phyloP scores from a whole-genome alignment of 1,140 invertebrate genomes.

The Philaenus spumarius region DNA sequence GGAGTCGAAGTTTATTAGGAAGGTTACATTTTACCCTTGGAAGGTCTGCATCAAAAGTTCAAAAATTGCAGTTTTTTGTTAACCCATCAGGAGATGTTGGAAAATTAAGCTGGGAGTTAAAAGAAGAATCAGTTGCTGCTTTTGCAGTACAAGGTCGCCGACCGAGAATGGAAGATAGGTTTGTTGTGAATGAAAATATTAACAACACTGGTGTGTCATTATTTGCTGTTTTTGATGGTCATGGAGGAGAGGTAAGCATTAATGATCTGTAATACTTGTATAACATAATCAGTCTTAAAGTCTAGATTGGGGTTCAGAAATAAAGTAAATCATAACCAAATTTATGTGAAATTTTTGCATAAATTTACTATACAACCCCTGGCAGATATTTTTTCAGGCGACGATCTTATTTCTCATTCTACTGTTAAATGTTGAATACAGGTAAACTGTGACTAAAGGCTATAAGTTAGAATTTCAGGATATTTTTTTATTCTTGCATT shows the following conservation, averaged over 20 bases:
- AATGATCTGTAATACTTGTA: too few species aligned
- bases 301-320: too few species aligned
- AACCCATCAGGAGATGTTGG: constrained; percentile 38
- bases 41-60: constrained; percentile 44
- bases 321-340: too few species aligned
- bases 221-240: constrained; percentile 91
- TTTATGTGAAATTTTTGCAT: too few species aligned
- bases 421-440: too few species aligned
- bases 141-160: constrained; percentile 86
- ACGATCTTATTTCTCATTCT: too few species aligned
- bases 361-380: too few species aligned
- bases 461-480: too few species aligned
- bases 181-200: constrained; percentile 71
- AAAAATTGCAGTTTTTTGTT: constrained; percentile 41
- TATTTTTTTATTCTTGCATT: too few species aligned
- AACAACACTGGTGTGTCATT: constrained; percentile 68
- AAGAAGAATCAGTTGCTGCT: constrained; percentile 64
- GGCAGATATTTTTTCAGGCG: too few species aligned
- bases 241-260: constrained; percentile 73
- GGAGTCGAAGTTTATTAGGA: constrained; percentile 65
- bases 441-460: too few species aligned
- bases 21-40: constrained; percentile 61
- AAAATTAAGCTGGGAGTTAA: constrained; percentile 66
- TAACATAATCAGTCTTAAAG: too few species aligned
- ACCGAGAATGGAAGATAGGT: constrained; percentile 89